Evolutionary conservation across 2,888 invertebrate species (phyloP).

Genomic region (Uloborus plumipes): DNA sequence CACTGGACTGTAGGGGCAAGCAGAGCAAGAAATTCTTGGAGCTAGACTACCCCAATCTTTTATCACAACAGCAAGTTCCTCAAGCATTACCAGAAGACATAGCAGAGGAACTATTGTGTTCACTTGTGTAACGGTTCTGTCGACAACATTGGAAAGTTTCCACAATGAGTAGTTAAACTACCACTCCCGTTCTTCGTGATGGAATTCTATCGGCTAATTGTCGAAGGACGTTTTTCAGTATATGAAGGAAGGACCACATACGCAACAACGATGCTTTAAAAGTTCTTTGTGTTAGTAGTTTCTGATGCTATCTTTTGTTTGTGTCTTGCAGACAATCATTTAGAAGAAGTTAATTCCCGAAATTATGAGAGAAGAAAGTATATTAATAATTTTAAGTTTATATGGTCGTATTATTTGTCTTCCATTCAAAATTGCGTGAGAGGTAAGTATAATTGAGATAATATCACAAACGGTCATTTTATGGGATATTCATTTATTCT

Average conservation of each 20-base stretch:
- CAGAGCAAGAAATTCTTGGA: slow-evolving; percentile 39
- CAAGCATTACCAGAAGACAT: slow-evolving; percentile 15
- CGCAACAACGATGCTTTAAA: slow-evolving; percentile 12
- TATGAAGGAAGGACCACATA: slow-evolving; percentile 34
- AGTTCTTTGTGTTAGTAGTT: slow-evolving; percentile 25
- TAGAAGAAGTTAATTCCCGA: slow-evolving; percentile 8
- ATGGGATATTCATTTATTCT: too few relatives aligned
- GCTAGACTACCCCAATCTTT: slow-evolving; percentile 12
- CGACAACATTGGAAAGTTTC: slow-evolving; percentile 27
- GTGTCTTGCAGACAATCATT: slow-evolving; percentile 16
- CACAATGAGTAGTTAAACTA: slow-evolving; percentile 40
- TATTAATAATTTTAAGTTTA: too few relatives aligned
- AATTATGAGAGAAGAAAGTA: too few relatives aligned
- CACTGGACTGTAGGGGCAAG: slow-evolving; percentile 5
- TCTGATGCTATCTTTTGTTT: slow-evolving; percentile 25
- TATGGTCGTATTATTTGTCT: background rate
- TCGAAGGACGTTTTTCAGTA: slow-evolving; percentile 39
- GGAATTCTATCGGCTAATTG: slow-evolving; percentile 43
- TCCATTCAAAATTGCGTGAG: background rate
- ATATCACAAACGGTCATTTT: too few relatives aligned
- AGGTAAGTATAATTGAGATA: background rate
- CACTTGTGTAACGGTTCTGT: slow-evolving; percentile 22
- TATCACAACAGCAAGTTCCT: slow-evolving; percentile 8
- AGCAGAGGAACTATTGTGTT: slow-evolving; percentile 15
- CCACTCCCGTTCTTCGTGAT: slow-evolving; percentile 16